Conservation (phyloP, 2,888 invertebrate species). For the Hirtodrosophila confusa region DNA sequence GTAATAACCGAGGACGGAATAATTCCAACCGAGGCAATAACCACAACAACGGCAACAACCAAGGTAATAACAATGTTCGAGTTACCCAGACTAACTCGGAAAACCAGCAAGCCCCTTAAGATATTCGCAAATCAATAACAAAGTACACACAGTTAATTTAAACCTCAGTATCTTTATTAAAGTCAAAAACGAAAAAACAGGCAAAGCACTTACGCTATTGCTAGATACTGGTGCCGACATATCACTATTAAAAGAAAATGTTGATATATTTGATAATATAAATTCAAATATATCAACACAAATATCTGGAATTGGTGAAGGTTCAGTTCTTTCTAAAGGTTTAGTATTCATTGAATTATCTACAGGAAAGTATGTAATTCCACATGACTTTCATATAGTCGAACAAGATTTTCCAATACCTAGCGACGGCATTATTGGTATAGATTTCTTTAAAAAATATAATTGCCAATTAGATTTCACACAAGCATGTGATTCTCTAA, state of each 20-base stretch:
- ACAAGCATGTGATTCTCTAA: too few species aligned
- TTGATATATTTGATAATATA: background rate
- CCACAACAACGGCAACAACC: background rate
- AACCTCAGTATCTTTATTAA: constrained; percentile 7
- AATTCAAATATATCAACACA: background rate
- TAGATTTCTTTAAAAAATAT: constrained; percentile 15
- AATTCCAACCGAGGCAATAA: constrained; percentile 4
- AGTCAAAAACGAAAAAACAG: constrained; percentile 1
- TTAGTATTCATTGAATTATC: constrained; percentile 11
- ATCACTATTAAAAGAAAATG: constrained; percentile 9
- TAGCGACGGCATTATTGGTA: constrained; percentile 6
- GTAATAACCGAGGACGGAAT: constrained; percentile 1
- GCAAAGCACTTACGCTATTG: constrained; percentile 4
- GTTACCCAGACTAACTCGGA: constrained; percentile 10
- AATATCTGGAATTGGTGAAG: constrained; percentile 14
- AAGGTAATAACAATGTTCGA: constrained; percentile 10
- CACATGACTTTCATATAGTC: constrained; percentile 4
- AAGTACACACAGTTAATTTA: constrained; percentile 3
- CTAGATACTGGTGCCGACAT: constrained; percentile 8
- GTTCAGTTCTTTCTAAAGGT: constrained; percentile 15
- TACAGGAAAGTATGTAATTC: constrained; percentile 3
- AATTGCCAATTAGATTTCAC: constrained; percentile 20
- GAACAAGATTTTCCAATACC: constrained; percentile 6
- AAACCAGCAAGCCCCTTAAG: constrained; percentile 6
- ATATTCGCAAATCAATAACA: background rate